A percentile compares a stretch with the other conserved stretches of the same genome.
These are phyloP conservation scores for Procambarus clarkii DNA, from an alignment of 1,140 invertebrate species.

Conservation along the genomic window DNA sequence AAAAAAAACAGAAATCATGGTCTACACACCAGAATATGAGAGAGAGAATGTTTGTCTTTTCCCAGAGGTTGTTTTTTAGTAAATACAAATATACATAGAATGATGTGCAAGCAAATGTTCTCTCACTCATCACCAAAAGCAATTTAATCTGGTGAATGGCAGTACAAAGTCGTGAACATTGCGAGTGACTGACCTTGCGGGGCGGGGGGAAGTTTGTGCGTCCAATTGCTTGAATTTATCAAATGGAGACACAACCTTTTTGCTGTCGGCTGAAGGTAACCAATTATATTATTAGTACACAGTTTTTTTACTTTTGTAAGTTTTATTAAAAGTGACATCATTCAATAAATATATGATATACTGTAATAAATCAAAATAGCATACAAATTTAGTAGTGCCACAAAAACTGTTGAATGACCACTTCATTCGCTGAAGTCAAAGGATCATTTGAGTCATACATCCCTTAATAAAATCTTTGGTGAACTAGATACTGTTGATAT, in stretches of 20 bases:
- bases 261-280: conserved; percentile 68
- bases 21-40: background rate
- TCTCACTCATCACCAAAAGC: background rate
- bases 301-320: too few species aligned
- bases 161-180: background rate
- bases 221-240: conserved; percentile 93
- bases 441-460: too few species aligned
- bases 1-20: background rate
- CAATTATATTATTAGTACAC: too few species aligned
- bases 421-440: too few species aligned
- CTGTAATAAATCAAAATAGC: too few species aligned
- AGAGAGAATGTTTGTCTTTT: conserved; percentile 3
- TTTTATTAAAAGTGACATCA: too few species aligned
- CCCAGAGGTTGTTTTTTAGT: background rate
- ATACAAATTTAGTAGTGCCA: too few species aligned
- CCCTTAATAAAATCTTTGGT: too few species aligned
- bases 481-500: too few species aligned
- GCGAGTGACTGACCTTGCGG: conserved; percentile 31
- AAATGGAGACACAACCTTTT: conserved; percentile 79
- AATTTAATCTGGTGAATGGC: background rate
- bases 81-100: background rate
- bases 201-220: conserved; percentile 77
- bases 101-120: background rate
- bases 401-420: too few species aligned
- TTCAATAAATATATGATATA: too few species aligned